Conservation (phyloP, 2,797 vertebrate genomes). For the Propithecus perrieri region DNA sequence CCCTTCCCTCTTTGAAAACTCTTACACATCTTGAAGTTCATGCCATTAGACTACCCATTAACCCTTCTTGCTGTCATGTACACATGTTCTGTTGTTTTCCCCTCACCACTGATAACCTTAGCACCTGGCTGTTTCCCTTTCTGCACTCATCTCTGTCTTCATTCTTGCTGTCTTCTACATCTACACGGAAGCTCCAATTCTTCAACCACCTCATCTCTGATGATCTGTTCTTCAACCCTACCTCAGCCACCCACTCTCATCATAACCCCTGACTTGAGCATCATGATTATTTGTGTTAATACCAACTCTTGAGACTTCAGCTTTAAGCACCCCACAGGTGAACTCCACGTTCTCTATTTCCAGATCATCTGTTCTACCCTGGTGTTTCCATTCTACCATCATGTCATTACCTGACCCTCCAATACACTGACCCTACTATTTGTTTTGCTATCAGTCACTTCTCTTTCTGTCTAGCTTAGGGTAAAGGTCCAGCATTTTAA, state of each 20-base stretch:
- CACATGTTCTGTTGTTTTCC: not conserved
- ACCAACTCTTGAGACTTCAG: not conserved
- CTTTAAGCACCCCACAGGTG: not conserved
- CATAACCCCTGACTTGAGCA: not conserved
- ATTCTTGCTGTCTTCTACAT: not conserved
- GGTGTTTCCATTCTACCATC: not conserved
- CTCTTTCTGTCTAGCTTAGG: not conserved
- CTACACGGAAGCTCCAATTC: not conserved
- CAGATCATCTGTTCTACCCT: not conserved
- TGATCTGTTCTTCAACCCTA: not conserved
- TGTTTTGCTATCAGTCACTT: not conserved
- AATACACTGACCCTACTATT: not conserved
- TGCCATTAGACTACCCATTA: not conserved
- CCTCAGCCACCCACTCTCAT: not conserved
- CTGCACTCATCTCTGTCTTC: not conserved
- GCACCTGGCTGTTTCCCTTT: not conserved
- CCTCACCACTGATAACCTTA: not conserved
- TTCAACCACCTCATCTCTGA: not conserved
- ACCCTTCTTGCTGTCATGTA: not conserved
- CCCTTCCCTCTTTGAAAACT: not conserved
- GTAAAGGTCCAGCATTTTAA: not conserved
- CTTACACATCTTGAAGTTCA: not conserved
- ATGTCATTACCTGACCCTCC: not conserved
- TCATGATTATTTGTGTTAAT: not conserved
- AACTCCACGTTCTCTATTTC: not conserved